phyloP scores from a whole-genome alignment of 2,888 invertebrate genomes.

The Trimorus sp. region DNA sequence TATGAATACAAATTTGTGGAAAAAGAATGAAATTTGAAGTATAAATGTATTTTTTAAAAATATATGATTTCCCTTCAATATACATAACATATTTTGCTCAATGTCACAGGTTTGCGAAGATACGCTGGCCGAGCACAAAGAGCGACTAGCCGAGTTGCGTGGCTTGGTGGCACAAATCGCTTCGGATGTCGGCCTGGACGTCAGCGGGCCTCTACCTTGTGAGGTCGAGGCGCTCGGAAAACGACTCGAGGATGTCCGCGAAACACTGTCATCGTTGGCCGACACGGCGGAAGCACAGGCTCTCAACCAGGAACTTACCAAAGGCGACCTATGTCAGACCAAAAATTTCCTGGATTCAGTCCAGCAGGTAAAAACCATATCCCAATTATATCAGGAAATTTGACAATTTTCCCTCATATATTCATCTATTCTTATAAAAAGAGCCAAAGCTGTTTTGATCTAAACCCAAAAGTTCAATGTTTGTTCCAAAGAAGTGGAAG shows the following conservation, averaged over 20 bases:
- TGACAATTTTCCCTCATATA: too few relatives aligned
- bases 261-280: slow-evolving; percentile 88
- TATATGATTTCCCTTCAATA: too few relatives aligned
- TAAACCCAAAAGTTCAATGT: too few relatives aligned
- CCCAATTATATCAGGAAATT: background rate
- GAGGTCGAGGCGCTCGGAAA: slow-evolving; percentile 90
- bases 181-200: slow-evolving; percentile 88
- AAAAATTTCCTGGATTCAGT: slow-evolving; percentile 87
- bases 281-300: slow-evolving; percentile 90
- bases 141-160: slow-evolving; percentile 86
- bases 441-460: too few relatives aligned
- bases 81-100: background rate
- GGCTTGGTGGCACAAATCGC: slow-evolving; percentile 90
- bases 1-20: too few relatives aligned
- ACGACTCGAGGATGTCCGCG: slow-evolving; percentile 88
- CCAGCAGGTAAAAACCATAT: slow-evolving; percentile 85
- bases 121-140: slow-evolving; percentile 87
- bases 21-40: too few relatives aligned
- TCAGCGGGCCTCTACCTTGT: slow-evolving; percentile 87
- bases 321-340: slow-evolving; percentile 84
- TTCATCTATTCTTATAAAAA: too few relatives aligned
- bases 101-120: slow-evolving; percentile 88
- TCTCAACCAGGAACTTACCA: slow-evolving; percentile 83
- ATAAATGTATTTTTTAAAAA: too few relatives aligned
- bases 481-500: too few relatives aligned